A percentile compares a stretch with the other conserved stretches of the same genome.
Evolutionary conservation across 2,888 invertebrate species (phyloP).

Genomic region (Caenorhabditis parvicauda): DNA sequence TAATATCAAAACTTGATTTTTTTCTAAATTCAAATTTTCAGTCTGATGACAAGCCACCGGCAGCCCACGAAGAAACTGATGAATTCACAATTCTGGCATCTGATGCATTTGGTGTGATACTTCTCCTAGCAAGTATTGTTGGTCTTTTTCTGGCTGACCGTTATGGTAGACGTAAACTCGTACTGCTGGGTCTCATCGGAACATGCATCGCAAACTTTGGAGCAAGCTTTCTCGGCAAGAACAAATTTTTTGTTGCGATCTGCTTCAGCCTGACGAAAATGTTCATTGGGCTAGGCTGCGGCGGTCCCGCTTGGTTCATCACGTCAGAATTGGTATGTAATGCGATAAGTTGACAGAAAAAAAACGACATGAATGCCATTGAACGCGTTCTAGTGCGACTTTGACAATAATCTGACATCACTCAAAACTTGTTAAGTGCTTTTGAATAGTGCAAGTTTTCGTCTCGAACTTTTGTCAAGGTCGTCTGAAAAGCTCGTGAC

Average conservation of each 20-base stretch:
- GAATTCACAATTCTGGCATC: slow-evolving; percentile 18
- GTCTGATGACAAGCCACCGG: slow-evolving; percentile 4
- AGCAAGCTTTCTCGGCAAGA: slow-evolving; percentile 38
- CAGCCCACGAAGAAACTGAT: slow-evolving; percentile 12
- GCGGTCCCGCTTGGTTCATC: slow-evolving; percentile 61
- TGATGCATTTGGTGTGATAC: slow-evolving; percentile 18
- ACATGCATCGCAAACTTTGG: slow-evolving; percentile 49
- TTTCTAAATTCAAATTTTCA: slow-evolving; percentile 3
- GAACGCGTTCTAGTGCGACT: no score
- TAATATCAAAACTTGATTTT: background rate
- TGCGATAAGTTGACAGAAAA: slow-evolving; percentile 4
- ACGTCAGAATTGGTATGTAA: slow-evolving; percentile 55
- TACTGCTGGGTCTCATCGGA: slow-evolving; percentile 53
- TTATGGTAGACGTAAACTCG: slow-evolving; percentile 48
- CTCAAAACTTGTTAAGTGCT: no score
- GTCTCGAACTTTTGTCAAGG: no score
- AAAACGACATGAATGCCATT: background rate
- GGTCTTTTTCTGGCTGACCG: slow-evolving; percentile 47
- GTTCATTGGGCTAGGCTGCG: slow-evolving; percentile 56
- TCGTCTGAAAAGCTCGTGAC: no score
- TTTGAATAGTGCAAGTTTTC: no score
- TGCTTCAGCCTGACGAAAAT: slow-evolving; percentile 41
- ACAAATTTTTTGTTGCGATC: slow-evolving; percentile 25
- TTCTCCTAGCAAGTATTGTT: slow-evolving; percentile 16
- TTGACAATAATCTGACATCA: no score